These are phyloP conservation scores for Plutella xylostella DNA, from an alignment of 2,888 invertebrate genomes.

Conservation along the genomic window DNA sequence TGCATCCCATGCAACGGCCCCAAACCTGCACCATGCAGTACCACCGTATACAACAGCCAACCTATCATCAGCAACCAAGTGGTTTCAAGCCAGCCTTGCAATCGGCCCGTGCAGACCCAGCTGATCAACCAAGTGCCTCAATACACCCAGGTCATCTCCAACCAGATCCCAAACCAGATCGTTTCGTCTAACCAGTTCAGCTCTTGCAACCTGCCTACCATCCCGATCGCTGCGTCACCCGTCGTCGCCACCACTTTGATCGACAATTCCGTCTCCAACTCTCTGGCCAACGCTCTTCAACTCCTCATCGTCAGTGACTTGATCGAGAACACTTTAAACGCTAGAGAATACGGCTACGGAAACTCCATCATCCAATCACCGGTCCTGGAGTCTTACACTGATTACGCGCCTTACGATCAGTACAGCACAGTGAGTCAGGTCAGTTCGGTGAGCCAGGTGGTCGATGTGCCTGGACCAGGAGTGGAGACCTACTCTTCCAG, in stretches of 20 bases:
- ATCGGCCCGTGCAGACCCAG: background rate
- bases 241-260: conserved; percentile 30
- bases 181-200: background rate
- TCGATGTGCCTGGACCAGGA: background rate
- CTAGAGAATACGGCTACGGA: background rate
- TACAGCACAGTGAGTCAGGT: background rate
- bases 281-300: conserved; percentile 43
- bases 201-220: conserved; percentile 10
- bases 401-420: background rate
- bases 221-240: too few relatives aligned
- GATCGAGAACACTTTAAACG: conserved; percentile 23
- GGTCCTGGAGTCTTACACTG: background rate
- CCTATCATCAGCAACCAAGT: background rate
- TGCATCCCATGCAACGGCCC: too few relatives aligned
- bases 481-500: background rate
- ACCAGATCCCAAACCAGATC: background rate
- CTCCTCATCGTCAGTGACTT: conserved; percentile 40
- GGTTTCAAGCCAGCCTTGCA: background rate
- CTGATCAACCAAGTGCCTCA: too few relatives aligned
- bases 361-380: background rate
- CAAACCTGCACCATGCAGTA: too few relatives aligned
- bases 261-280: conserved; percentile 39
- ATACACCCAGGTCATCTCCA: too few relatives aligned
- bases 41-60: too few relatives aligned
- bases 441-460: background rate